phyloP scores from a whole-genome alignment of 2,113 vertebrate species.

The Pavo muticus region DNA sequence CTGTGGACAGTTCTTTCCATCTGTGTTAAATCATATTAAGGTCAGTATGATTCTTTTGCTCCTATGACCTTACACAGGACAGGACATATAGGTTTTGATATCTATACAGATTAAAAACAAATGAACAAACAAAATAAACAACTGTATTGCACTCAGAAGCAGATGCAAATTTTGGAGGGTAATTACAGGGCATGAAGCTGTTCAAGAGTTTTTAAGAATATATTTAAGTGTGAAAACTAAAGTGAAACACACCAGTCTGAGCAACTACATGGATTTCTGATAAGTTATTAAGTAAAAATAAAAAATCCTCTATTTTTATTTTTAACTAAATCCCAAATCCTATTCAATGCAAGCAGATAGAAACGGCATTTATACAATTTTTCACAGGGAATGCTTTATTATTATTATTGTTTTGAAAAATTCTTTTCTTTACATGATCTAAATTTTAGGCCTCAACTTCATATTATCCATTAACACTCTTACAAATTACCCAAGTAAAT shows the following conservation, averaged over 20 bases:
- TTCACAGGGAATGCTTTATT: neutral
- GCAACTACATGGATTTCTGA: neutral
- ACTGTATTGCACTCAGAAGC: neutral
- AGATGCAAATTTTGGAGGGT: neutral
- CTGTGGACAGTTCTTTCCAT: neutral
- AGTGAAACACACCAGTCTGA: neutral
- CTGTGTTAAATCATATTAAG: neutral
- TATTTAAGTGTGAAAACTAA: neutral
- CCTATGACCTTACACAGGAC: neutral
- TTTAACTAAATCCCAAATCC: neutral
- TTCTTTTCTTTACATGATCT: neutral
- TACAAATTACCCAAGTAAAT: neutral
- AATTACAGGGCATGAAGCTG: neutral
- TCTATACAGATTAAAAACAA: neutral
- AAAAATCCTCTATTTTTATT: neutral
- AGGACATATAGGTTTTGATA: neutral
- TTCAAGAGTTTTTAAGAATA: neutral
- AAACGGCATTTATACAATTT: neutral
- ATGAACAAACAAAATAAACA: neutral
- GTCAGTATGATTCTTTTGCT: neutral
- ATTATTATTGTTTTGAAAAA: neutral
- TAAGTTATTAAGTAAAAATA: neutral
- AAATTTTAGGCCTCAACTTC: neutral
- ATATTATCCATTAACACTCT: neutral
- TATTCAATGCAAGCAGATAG: neutral